phyloP scores from a whole-genome alignment of 2,888 invertebrate genomes.

The Melieria picta region DNA sequence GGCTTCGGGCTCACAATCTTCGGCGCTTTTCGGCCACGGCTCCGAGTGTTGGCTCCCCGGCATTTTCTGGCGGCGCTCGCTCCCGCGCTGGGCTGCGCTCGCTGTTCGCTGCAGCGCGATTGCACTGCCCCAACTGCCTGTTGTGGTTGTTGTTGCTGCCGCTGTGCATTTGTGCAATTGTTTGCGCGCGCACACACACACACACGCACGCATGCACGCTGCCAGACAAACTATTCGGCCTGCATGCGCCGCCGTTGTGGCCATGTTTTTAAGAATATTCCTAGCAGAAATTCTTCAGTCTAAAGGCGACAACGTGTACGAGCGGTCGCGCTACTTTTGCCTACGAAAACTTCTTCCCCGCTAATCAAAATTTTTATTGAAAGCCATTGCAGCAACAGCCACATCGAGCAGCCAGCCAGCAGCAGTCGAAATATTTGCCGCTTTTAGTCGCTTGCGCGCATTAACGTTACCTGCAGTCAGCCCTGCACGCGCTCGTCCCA shows the following conservation, averaged over 20 bases:
- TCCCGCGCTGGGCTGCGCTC: background rate
- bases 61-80: constrained; percentile 1
- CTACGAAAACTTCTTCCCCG: constrained; percentile 38
- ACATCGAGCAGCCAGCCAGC: constrained; percentile 34
- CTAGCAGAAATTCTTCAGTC: constrained; percentile 59
- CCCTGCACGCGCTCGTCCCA: background rate
- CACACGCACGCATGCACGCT: background rate
- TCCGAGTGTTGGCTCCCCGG: constrained; percentile 1
- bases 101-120: constrained; percentile 10
- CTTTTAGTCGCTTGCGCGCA: background rate
- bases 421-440: constrained; percentile 29
- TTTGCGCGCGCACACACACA: background rate
- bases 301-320: constrained; percentile 66
- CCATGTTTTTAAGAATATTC: constrained; percentile 34
- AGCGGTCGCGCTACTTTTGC: constrained; percentile 63
- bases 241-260: constrained; percentile 19
- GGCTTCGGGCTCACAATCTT: background rate
- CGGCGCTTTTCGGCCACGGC: constrained; percentile 3
- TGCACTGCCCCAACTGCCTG: too few relatives aligned
- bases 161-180: too few relatives aligned
- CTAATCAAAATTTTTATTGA: constrained; percentile 27
- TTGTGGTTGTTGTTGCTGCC: too few relatives aligned
- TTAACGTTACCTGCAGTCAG: background rate
- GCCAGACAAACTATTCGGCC: constrained; percentile 22
- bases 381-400: constrained; percentile 17